Base-by-base conservation (phyloP, 2,797 vertebrate species). In the Serranus cabrilla region DNA sequence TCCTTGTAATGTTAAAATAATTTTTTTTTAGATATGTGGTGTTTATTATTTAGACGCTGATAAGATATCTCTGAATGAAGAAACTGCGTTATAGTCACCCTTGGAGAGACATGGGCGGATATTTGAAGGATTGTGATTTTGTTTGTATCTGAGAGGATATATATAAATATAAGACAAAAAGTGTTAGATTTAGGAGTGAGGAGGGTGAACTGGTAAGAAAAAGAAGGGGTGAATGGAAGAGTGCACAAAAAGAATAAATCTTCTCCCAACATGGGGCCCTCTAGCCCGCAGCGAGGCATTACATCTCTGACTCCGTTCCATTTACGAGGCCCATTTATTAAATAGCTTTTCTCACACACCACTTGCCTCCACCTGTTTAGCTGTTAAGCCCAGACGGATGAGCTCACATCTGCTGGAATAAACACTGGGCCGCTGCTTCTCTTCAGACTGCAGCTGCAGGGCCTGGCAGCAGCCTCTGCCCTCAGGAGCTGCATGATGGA, bases 311-410 rank as follows among this genome's bases (percentile, higher is more conserved):
- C 88, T 89, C 77, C 37, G 59, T 89, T 92, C 88, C 90, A 88
- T 91, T 92, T 85, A 76, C 73, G 8, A 88, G 85, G 73, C 71
- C 87, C 92, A 89, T 94, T 94, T 91, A 85, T 87, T 91, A 92
- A 92, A 91, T 90, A 42, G 90, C 88, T 92, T 90, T 88, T 85
- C 79, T 90, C 83, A 92, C 84, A 91, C 85, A 71, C 82, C 82
- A 81, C 87, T 91, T 89, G 89, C 87, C 82, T 89, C 88, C 93
- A 94, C 93, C 93, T 94, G 92, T 90, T 92, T 67, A 75, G 75
- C 81, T 66, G 72, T 84, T 80, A 63, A 71, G 77, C 56, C 61
- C 82, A 77, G 87, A 90, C 39, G 72, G 83, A 80, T 81, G 78
- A 42, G 46, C 78, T 87, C 74, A 34, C 80, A 74, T 79, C 80